Base-by-base conservation (phyloP, 1,140 invertebrate genomes). In the Notospermus geniculatus region DNA sequence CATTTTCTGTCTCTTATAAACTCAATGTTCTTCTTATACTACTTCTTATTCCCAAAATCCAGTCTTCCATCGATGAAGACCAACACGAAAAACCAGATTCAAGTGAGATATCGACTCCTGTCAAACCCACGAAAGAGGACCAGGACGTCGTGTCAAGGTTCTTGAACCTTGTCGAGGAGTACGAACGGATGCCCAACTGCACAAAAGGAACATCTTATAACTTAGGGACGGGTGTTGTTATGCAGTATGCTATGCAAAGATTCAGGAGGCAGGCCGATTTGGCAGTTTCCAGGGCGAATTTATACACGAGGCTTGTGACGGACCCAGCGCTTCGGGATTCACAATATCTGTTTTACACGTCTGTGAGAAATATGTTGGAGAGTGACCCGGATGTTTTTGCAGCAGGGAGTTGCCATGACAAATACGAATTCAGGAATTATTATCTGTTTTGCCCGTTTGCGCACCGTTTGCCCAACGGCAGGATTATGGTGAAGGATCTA, bases 331-430 rank as follows among this genome's bases (percentile, higher is more conserved):
- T 93, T 25, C 84, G 92, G 60, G 83, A 88, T 53, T 92, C 91
- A 11, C 91, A 95, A 77, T 93, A 94, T 80, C 80, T 96, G 7
- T 83, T 96, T 11, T 93, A 95, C 74, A 90, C 92, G 0, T 88
- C 88, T 52, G 90, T 97, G 0, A 85, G 94, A 56, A 91, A 91
- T 1, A 91, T 96, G 89, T 89, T 96, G 0, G 93, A 95, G 78
- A 92, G 95, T 66, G 92, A 96, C 76, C 90, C 92, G 68, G 92
- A 95, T 70, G 94, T 97, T 64, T 97, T 96, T 77, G 93, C 91
- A 0, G 93, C 91, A 11, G 90, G 90, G 19, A 93, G 94, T 66
- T 94, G 92, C 71, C 93, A 94, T 80, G 91, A 94, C 72, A 87
- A 90, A 69, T 83, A 88, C 60, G 88, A 93, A 72, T 94, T 93